A percentile compares a stretch with the other conserved stretches of the same genome.
Conservation (phyloP, 2,888 invertebrate species). For the Lochmaea crataegi region DNA sequence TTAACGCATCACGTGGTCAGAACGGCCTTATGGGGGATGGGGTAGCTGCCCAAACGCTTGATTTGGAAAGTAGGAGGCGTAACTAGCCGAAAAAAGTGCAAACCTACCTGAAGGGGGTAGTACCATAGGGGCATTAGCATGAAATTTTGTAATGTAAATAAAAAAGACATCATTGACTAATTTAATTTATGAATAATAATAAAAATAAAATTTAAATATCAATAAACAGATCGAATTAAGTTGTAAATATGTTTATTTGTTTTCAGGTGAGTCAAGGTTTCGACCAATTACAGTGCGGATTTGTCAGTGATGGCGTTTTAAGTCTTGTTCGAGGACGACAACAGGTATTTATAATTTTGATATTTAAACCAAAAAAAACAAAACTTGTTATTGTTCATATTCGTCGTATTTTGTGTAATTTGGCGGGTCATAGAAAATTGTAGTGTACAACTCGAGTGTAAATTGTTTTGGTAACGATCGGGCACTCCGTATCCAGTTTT, state of each 20-base stretch:
- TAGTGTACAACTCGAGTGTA: neutral
- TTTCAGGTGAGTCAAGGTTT: conserved; percentile 36
- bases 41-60: no score
- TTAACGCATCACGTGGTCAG: no score
- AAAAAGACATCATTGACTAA: neutral
- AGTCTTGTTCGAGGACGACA: conserved; percentile 25
- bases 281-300: conserved; percentile 21
- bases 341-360: conserved; percentile 28
- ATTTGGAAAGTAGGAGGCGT: no score
- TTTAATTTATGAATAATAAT: neutral
- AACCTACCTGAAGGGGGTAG: no score
- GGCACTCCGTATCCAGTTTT: no score
- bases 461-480: no score
- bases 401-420: neutral
- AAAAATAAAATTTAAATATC: no score
- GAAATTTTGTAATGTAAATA: no score
- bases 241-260: conserved; percentile 4
- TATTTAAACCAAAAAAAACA: conserved; percentile 10
- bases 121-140: no score
- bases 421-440: neutral
- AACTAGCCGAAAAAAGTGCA: no score
- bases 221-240: neutral
- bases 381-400: neutral
- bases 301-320: conserved; percentile 22
- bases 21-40: no score